These are phyloP conservation scores for Ormyrus rosae DNA, from an alignment of 2,888 invertebrate genomes.

Conservation along the genomic window DNA sequence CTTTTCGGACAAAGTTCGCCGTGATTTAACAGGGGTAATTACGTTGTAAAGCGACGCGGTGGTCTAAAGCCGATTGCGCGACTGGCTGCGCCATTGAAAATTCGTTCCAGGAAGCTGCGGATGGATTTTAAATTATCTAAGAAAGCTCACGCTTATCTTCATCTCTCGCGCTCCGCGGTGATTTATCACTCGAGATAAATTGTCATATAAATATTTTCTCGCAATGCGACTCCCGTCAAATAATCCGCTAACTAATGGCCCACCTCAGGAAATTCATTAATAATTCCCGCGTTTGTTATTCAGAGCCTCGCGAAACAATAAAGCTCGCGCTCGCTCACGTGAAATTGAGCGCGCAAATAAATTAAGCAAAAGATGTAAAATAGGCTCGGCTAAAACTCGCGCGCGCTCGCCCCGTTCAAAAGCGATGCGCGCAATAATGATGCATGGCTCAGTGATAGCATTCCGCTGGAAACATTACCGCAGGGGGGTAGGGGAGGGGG, in stretches of 20 bases:
- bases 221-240: slow-evolving; percentile 18
- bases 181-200: slow-evolving; percentile 54
- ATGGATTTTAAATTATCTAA: slow-evolving; percentile 41
- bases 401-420: slow-evolving; percentile 63
- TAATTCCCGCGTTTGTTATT: slow-evolving; percentile 3
- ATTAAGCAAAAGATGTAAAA: background rate
- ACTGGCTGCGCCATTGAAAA: slow-evolving; percentile 16
- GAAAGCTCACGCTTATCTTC: slow-evolving; percentile 10
- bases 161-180: slow-evolving; percentile 14
- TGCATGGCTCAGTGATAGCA: slow-evolving; percentile 67
- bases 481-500: background rate
- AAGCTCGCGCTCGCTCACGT: background rate
- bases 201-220: slow-evolving; percentile 46
- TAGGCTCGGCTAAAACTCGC: slow-evolving; percentile 55
- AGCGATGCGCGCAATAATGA: slow-evolving; percentile 65
- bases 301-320: background rate
- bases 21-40: slow-evolving; percentile 21
- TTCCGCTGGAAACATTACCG: slow-evolving; percentile 60
- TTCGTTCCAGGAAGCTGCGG: slow-evolving; percentile 8
- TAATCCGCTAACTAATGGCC: slow-evolving; percentile 36
- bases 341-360: background rate
- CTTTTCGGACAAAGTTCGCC: slow-evolving; percentile 31
- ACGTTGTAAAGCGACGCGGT: background rate
- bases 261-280: slow-evolving; percentile 36
- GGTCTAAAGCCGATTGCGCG: background rate